Conservation (phyloP, 2,888 invertebrate genomes). For the Zaprionus lineosus region DNA sequence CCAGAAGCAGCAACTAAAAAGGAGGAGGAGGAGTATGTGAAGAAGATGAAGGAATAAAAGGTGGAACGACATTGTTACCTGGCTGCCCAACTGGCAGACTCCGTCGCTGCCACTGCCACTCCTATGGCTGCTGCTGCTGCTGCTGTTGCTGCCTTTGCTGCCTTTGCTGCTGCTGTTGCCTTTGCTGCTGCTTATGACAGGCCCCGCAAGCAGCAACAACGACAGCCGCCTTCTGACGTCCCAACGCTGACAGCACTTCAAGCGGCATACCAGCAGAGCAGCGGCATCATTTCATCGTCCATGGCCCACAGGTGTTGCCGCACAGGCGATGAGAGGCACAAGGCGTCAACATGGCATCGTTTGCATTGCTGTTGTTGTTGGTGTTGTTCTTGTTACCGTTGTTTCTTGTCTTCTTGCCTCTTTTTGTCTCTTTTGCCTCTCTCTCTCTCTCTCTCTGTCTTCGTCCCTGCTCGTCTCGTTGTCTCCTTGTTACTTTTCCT, state of each 20-base stretch:
- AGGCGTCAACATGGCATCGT: constrained; percentile 23
- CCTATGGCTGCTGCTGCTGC: no score
- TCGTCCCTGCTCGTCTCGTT: no score
- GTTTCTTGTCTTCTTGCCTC: no score
- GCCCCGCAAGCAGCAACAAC: constrained; percentile 23
- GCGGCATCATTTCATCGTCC: constrained; percentile 7
- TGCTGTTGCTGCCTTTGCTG: no score
- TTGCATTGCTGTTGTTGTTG: constrained; percentile 17
- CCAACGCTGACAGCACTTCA: constrained; percentile 34
- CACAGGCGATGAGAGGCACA: constrained; percentile 49
- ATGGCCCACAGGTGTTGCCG: constrained; percentile 46
- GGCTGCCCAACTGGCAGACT: no score
- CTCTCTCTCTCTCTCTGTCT: no score
- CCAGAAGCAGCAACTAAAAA: constrained; percentile 18
- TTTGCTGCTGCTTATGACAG: constrained; percentile 36
- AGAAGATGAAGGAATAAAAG: no score
- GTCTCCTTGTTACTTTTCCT: neutral
- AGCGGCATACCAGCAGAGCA: constrained; percentile 6
- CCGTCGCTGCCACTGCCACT: no score
- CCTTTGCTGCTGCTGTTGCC: no score
- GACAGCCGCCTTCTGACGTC: constrained; percentile 34
- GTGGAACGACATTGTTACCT: constrained; percentile 39
- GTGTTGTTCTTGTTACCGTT: constrained; percentile 1
- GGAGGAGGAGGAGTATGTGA: no score
- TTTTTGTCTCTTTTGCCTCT: no score